Evolutionary conservation across 2,888 invertebrate species (phyloP), one percentile per base, ranked within the genome.

Genomic region (Idaea straminata): DNA sequence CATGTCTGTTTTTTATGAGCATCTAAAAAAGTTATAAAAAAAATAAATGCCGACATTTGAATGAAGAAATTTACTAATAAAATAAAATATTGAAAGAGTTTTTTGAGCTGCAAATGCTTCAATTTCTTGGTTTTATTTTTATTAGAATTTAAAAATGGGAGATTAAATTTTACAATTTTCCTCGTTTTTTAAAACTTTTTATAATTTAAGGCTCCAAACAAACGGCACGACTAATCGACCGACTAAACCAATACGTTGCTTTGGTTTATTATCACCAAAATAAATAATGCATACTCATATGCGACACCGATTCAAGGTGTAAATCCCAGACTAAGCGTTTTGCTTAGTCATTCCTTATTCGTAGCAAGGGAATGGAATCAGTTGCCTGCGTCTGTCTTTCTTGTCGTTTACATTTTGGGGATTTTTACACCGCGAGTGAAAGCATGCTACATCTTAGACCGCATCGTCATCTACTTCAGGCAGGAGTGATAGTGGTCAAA

Each of bases 81-180:
- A 47, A 47, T 47, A 47, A 5, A 47, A 47, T 47, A 47, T 47
- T 47, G 47, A 47, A 47, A 47, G 10, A 47, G 47, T 47, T 47
- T 47, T 47, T 47, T 47, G 13, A 47, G 10, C 6, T 47, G 6
- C 10, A 47, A 47, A 47, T 13, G 47, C 10, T 47, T 47, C 47
- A 47, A 10, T 78, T 77, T 70, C 72, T 66, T 65, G 69, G 68
- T 36, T 47, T 67, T 68, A 65, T 69, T 63, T 64, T 68, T 66
- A 74, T 64, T 57, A 58, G 47, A 68, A 47, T 7, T 47, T 47
- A 47, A 47, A 25, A 47, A 47, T 47, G 10, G 7, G 13, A 10
- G 10, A 7, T 47, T 47, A 47, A 47, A 47, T 7, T 47, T 47
- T 47, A 25, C 25, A 25, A 25, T 25, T 25, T 25, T 25, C 25